Base-by-base conservation (phyloP, 2,113 vertebrate species). In the Myodes glareolus region DNA sequence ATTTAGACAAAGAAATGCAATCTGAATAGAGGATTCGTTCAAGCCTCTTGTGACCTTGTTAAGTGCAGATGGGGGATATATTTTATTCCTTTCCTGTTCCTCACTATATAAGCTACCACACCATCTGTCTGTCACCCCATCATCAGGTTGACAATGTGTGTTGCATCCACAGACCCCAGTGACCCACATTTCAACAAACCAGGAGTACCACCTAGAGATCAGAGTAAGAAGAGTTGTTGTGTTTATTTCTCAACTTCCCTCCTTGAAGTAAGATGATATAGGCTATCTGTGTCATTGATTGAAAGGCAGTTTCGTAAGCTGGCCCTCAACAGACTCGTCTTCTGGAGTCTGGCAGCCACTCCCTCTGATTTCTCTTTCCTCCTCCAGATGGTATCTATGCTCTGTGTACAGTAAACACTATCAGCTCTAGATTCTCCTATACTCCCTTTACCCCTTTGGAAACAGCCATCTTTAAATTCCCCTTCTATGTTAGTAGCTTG, bases 1-100 rank as follows among this genome's bases (percentile, higher is more conserved):
- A 91, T 94, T 97, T 92, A 88, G 81, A 65, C 36, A 94, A 90
- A 95, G 84, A 58, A 80, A 70, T 58, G 6, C 70, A 85, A 95
- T 96, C 58, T 36, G 61, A 61, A 73, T 77, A 90, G 61, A 75
- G 8, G 33, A 27, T 94, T 88, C 84, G 73, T 90, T 81, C 61
- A 94, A 94, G n/a, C 16, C 21, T 84, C 39, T 39, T 25, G 21
- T 95, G 70, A 91, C 88, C 77, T 93, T 93, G 50, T 73, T 87
- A 88, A 75, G 33, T 68, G 23, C 2, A 1, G 45, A 23, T 47
- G 25, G 9, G 81, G n/a, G n/a, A 70, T 76, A 42, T 29, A 80
- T 88, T 80, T 45, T 36, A 23, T 45, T 52, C 65, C 42, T 50
- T 45, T 77, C 36, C 45, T 70, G 19, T 73, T 72, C 23, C 13